A percentile compares a stretch with the other conserved stretches of the same genome.
Conservation (phyloP, 2,888 invertebrate genomes). For the Frankliniella intonsa region DNA sequence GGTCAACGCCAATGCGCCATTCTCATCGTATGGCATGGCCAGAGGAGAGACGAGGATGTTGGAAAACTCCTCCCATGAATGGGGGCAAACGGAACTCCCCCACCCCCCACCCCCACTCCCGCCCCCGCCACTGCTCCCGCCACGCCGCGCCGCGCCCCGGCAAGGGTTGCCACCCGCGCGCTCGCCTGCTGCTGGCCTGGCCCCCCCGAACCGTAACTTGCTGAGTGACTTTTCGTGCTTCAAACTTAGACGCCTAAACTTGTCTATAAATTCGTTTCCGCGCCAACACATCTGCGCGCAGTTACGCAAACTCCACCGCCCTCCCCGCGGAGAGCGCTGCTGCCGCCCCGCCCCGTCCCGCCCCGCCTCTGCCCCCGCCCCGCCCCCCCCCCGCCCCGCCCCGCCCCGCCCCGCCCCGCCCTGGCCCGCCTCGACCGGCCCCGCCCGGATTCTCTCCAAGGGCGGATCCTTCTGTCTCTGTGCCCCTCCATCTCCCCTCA, state of each 20-base stretch:
- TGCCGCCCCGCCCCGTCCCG: not conserved
- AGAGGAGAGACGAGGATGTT: too few species aligned
- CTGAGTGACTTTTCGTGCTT: conserved; percentile 26
- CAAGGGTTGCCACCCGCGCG: not conserved
- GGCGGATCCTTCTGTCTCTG: not conserved
- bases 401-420: not conserved
- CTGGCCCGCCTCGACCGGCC: not conserved
- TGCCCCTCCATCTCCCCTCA: not conserved
- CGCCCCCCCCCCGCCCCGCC: not conserved
- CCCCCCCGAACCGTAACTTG: not conserved
- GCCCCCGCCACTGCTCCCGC: not conserved
- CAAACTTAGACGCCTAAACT: conserved; percentile 25
- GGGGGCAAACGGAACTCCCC: too few species aligned
- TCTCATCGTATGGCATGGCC: too few species aligned
- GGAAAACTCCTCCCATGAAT: too few species aligned
- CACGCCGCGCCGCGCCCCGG: not conserved
- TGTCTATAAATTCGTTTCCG: conserved; percentile 25
- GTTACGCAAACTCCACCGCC: conserved; percentile 15
- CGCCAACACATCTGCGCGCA: conserved; percentile 18
- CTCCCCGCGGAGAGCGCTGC: not conserved
- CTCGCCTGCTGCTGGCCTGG: not conserved
- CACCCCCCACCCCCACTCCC: not conserved
- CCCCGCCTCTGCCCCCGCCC: not conserved
- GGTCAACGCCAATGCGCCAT: too few species aligned
- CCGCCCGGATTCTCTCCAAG: not conserved